These are phyloP conservation scores for Carollia perspicillata DNA, from an alignment of 2,113 vertebrate genomes.

Conservation along the genomic window DNA sequence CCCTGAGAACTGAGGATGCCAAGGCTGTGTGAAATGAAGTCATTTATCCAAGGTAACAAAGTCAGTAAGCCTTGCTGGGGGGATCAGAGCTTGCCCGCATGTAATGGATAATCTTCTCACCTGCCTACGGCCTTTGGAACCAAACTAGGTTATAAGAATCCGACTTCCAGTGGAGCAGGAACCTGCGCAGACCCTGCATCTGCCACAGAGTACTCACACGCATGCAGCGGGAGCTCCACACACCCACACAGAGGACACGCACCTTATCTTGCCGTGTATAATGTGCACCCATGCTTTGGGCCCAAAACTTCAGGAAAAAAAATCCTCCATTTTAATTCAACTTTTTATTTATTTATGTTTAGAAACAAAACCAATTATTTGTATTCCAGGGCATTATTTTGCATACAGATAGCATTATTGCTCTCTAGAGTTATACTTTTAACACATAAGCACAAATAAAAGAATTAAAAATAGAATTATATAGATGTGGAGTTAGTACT, in stretches of 20 bases:
- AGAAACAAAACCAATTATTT: too few relatives aligned
- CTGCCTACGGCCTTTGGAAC: background rate
- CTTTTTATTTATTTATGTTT: too few relatives aligned
- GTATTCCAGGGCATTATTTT: too few relatives aligned
- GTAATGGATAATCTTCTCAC: background rate
- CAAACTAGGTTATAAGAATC: background rate
- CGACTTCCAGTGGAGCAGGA: background rate
- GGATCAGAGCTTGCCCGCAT: background rate
- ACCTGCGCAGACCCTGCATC: background rate
- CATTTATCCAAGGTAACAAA: background rate
- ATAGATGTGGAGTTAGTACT: too few relatives aligned
- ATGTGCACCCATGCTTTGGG: too few relatives aligned
- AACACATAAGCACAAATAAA: too few relatives aligned
- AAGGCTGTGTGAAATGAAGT: background rate
- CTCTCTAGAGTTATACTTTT: too few relatives aligned
- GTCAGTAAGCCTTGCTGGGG: background rate
- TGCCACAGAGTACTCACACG: background rate
- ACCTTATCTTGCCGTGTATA: too few relatives aligned
- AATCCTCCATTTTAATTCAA: too few relatives aligned
- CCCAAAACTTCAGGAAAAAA: too few relatives aligned
- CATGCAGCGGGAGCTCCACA: background rate
- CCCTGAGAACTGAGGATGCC: background rate
- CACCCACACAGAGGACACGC: background rate
- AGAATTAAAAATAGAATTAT: too few relatives aligned
- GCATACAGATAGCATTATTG: too few relatives aligned